Evolutionary conservation across 2,888 invertebrate genomes (phyloP), one percentile per base, ranked within the genome.

Genomic region (Dryobota labecula): DNA sequence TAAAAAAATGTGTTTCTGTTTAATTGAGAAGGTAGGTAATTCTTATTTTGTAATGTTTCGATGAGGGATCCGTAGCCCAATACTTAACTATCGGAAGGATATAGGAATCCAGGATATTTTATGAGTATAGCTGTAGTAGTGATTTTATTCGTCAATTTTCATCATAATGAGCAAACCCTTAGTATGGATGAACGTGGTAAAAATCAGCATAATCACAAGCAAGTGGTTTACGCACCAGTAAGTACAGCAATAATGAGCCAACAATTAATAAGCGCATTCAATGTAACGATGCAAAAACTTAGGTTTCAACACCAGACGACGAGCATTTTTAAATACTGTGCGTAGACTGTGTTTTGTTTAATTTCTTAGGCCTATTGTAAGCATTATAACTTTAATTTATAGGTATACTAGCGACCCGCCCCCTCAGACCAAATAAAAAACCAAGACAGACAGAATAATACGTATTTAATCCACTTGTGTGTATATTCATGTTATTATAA

Each of bases 151-250:
- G 7, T 11, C 3, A 62, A 18, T 18, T 2, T 6, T 7, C 58
- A 47, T n/a, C 58, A 54, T 45, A 60, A 20, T 80, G 63, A 30
- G 38, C 71, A 41, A n/a, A 63, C 58, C 83, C 73, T 83, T 67
- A 82, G 36, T 27, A 51, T 70, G 27, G 67, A 58, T 54, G 70
- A 64, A 33, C 54, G 43, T 65, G 73, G 60, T 36, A 76, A 72
- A 71, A 74, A 85, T 84, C 73, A 75, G 53, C 74, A 85, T 85
- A 83, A 76, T 75, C 74, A 79, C 68, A 62, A 77, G 9, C 69
- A 76, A 83, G 30, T 70, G 49, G 69, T 82, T 84, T 54, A 84
- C 69, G 85, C 83, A 71, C 75, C 79, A 71, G 45, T 78, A 66
- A 47, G 1, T 57, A 24, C 56, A 27, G 82, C 75, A 84, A 82